Conservation (phyloP, 2,888 invertebrate genomes). For the Prosopocoilus inquinatus region DNA sequence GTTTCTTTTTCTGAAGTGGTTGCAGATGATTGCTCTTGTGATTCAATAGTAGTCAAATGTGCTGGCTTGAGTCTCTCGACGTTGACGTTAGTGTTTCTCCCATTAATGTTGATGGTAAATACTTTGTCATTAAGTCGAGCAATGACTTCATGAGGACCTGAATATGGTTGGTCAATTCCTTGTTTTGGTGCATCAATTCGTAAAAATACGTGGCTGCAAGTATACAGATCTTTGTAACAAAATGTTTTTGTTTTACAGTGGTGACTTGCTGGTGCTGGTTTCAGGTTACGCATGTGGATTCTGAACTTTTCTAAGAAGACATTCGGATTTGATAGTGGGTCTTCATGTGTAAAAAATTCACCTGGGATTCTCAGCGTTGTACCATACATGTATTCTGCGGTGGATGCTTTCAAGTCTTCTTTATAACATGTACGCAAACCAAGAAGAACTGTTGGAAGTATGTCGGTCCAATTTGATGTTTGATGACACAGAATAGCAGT, state of each 20-base stretch:
- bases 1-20: background rate
- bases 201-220: constrained; percentile 9
- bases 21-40: background rate
- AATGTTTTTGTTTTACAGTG: too few species aligned
- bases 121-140: background rate
- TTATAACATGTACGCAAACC: too few species aligned
- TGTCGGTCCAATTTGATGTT: constrained; percentile 29
- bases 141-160: background rate
- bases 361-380: too few species aligned
- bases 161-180: background rate
- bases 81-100: background rate
- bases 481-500: constrained; percentile 37
- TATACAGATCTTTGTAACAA: too few species aligned
- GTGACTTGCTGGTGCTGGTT: too few species aligned
- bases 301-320: too few species aligned
- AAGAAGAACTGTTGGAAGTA: constrained; percentile 30
- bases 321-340: too few species aligned
- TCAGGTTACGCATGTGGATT: too few species aligned
- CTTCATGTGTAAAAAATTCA: too few species aligned
- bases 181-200: constrained; percentile 2
- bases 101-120: background rate
- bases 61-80: constrained; percentile 10
- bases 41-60: too few species aligned
- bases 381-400: too few species aligned
- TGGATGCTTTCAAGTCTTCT: too few species aligned